Evolutionary conservation across 2,888 invertebrate genomes (phyloP).

Genomic region (Plagodis pulveraria): DNA sequence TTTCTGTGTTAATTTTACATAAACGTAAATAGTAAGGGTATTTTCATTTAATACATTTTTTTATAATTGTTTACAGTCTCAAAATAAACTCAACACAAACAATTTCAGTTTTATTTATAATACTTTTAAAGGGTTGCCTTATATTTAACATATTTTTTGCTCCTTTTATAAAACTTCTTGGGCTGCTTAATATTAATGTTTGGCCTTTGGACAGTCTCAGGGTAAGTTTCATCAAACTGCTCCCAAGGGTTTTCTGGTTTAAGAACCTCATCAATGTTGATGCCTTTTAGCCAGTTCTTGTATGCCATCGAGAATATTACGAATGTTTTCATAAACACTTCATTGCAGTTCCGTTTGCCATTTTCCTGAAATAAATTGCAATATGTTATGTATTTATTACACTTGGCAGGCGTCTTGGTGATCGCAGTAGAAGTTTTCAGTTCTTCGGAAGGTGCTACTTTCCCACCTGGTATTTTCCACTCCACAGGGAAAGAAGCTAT

Average conservation of each 20-base stretch:
- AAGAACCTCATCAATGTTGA: constrained; percentile 69
- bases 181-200: constrained; percentile 62
- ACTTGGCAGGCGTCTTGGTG: too few relatives aligned
- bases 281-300: constrained; percentile 64
- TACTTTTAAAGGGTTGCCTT: constrained; percentile 37
- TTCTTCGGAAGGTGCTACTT: too few relatives aligned
- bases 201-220: constrained; percentile 67
- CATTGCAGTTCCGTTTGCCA: constrained; percentile 35
- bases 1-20: too few relatives aligned
- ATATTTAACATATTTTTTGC: constrained; percentile 59
- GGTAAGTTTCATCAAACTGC: constrained; percentile 81
- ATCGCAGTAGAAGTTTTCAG: too few relatives aligned
- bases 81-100: constrained; percentile 42
- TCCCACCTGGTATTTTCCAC: not conserved
- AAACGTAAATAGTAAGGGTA: not conserved
- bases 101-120: constrained; percentile 31
- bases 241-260: constrained; percentile 86
- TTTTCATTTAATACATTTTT: not conserved
- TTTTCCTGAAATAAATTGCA: constrained; percentile 59
- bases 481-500: too few relatives aligned
- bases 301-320: constrained; percentile 62
- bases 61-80: constrained; percentile 18
- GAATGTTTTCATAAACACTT: constrained; percentile 65
- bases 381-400: not conserved
- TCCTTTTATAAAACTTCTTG: constrained; percentile 69